Conservation (phyloP, 2,797 vertebrate genomes). For the Argya squamiceps region DNA sequence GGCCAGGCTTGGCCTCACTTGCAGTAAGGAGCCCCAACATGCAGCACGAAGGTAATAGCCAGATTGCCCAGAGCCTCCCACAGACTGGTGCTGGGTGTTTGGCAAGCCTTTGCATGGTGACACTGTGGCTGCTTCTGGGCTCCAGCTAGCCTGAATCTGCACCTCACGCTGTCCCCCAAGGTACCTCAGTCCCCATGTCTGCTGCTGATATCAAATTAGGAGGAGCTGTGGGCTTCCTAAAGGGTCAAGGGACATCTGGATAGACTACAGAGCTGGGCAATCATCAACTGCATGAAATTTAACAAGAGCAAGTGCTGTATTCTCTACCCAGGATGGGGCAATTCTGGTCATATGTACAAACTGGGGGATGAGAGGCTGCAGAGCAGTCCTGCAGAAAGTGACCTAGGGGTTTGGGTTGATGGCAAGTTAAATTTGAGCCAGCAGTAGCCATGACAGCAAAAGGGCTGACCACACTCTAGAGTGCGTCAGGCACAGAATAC, state of each 20-base stretch:
- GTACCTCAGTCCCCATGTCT: background rate
- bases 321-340: background rate
- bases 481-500: background rate
- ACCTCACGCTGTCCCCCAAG: background rate
- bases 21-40: background rate
- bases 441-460: background rate
- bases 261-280: background rate
- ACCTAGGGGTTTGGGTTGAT: background rate
- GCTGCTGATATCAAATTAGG: background rate
- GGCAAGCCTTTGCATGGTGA: background rate
- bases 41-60: background rate
- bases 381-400: background rate
- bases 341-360: background rate
- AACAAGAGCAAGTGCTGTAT: background rate
- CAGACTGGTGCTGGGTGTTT: background rate
- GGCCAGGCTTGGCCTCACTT: background rate
- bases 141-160: background rate
- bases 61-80: background rate
- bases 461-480: rapidly evolving
- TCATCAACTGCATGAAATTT: background rate
- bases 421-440: background rate
- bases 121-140: background rate
- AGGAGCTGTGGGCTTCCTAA: background rate
- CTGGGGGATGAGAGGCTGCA: background rate
- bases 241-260: background rate